Percentiles rank a stretch among this genome's conserved stretches.
Evolutionary conservation across 2,797 vertebrate species (phyloP).

Genomic region (Ctenochaetus hawaiiensis): DNA sequence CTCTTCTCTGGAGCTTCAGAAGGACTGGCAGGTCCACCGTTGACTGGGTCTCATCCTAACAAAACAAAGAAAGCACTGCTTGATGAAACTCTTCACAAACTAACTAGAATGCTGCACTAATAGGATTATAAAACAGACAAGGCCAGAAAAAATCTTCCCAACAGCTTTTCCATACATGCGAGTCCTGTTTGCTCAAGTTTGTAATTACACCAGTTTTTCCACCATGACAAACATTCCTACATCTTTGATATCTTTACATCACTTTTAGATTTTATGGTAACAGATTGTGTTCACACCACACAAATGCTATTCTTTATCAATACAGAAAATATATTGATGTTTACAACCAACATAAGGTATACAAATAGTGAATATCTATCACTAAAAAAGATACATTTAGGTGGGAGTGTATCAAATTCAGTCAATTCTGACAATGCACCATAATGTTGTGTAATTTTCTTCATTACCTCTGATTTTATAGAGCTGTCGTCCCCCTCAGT

Average conservation of each 20-base stretch:
- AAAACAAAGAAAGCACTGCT: constrained; percentile 41
- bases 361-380: neutral
- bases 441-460: neutral
- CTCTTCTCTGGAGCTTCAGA: constrained; percentile 94
- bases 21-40: constrained; percentile 92
- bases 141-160: constrained; percentile 1
- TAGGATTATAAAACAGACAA: constrained; percentile 36
- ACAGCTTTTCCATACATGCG: constrained; percentile 1
- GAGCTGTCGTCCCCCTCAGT: constrained; percentile 88
- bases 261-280: no score
- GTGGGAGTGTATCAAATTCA: neutral
- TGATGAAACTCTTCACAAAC: constrained; percentile 27
- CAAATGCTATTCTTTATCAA: neutral
- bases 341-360: neutral
- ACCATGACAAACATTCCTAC: no score
- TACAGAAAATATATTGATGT: constrained; percentile 1
- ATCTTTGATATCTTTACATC: no score
- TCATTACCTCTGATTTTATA: constrained; percentile 86
- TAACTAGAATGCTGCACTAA: constrained; percentile 56
- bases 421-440: neutral
- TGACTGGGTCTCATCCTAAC: constrained; percentile 83
- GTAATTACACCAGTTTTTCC: no score
- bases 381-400: neutral
- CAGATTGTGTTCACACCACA: no score
- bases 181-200: no score